Evolutionary conservation across 1,140 invertebrate species (phyloP).

Genomic region (Papilio polytes): DNA sequence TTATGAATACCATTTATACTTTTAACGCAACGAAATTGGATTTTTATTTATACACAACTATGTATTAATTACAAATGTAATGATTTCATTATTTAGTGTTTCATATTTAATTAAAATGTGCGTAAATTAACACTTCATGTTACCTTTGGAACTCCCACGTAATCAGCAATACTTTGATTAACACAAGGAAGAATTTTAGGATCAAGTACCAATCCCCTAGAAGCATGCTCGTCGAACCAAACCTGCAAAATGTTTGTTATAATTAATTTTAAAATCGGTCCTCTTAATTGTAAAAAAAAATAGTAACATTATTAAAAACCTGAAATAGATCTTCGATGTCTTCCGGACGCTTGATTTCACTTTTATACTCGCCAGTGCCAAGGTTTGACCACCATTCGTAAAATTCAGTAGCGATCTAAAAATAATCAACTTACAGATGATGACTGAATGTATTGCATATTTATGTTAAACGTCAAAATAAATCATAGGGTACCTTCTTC

Average conservation of each 20-base stretch:
- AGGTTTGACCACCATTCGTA: constrained; percentile 85
- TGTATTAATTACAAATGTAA: too few relatives aligned
- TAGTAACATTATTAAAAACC: neutral
- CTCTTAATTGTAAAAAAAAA: too few relatives aligned
- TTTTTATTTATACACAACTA: too few relatives aligned
- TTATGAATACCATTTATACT: too few relatives aligned
- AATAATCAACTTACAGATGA: neutral
- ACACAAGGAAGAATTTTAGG: constrained; percentile 81
- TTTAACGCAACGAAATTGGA: too few relatives aligned
- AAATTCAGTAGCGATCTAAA: constrained; percentile 84
- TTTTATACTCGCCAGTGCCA: constrained; percentile 79
- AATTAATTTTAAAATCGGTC: neutral
- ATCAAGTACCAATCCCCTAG: constrained; percentile 75
- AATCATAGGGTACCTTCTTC: constrained; percentile 66
- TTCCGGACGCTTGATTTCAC: constrained; percentile 69
- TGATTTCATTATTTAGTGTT: too few relatives aligned
- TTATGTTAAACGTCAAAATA: neutral
- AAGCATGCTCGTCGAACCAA: constrained; percentile 84
- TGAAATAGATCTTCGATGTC: constrained; percentile 36
- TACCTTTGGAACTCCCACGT: constrained; percentile 70
- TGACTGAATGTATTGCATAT: too few relatives aligned
- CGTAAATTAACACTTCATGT: neutral
- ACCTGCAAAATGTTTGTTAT: constrained; percentile 65
- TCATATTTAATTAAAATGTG: too few relatives aligned
- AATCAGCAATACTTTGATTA: constrained; percentile 73